Base-by-base conservation (phyloP, 2,888 invertebrate species). In the Phyllotreta striolata region DNA sequence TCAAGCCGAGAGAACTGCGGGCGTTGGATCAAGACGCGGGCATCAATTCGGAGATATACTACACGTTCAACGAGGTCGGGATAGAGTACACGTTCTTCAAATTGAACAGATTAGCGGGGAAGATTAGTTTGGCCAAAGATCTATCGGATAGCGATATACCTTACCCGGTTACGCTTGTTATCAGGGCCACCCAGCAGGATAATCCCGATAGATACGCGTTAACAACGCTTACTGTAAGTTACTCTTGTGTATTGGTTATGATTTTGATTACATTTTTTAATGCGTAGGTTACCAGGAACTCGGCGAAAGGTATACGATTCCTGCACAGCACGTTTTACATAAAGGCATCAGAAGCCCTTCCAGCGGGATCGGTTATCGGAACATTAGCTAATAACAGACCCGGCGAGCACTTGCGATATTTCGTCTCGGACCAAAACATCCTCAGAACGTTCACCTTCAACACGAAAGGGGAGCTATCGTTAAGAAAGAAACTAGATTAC, bases 141-240 rank as follows among this genome's bases (percentile, higher is more conserved):
- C 81, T 91, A 58, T 83, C 86, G 41, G 85, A 86, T 60, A 84
- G 85, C 55, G 89, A 89, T 68, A 81, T 91, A 5, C 78, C 85
- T 8, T 88, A 89, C 72, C 91, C 93, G 0, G 87, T 90, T 38
- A 94, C 93, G 1, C 82, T 95, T 40, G 92, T 95, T 54, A 87
- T 95, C 12, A 90, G 92, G 83, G 92, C 90, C 71, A 81, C 80
- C 4, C 82, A 82, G 67, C 82, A 91, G 87, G 94, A 96, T 82
- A 96, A 96, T 84, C 84, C 90, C 0, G 95, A 95, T 83, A 88
- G 94, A 57, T 74, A 94, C 79, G 93, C 95, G 0, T 83, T 96
- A 64, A 90, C 93, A 0, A 95, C 95, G 0, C 84, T 96, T 58
- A 87, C 91, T 9, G 84, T 95, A 66, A 62, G 66, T 51, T 9